Base-by-base conservation (phyloP, 1,140 invertebrate species). In the Diuraphis noxia region DNA sequence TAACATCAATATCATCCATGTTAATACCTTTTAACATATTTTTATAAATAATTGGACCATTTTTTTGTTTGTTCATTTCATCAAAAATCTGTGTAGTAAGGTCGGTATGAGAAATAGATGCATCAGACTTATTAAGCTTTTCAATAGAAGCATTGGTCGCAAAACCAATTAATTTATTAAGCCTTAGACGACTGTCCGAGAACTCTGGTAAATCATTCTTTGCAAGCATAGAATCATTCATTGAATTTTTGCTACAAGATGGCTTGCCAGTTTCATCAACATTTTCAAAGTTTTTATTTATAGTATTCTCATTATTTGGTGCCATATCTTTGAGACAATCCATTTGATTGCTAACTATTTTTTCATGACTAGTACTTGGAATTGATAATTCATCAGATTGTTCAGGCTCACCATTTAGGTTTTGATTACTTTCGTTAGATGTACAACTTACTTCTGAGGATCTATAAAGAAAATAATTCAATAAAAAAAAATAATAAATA, bases 111-210 rank as follows among this genome's bases (percentile, higher is more conserved):
- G 89, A 25, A 0, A 38, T 30, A 81, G 43, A 82, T 30, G 34
- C 52, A 52, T 91, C 77, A 81, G 77, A 81, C 23, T 49, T 40
- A 52, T 52, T 40, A 38, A 91, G 89, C 82, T 91, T 91, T 49
- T 82, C 89, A 21, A 49, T 49, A 52, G 77, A 38, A 21, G 43
- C 43, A 91, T 91, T 82, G 23, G 43, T 46, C 17, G 46, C 43
- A 52, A 91, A 46, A 46, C 89, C 77, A 91, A 91, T 81, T n/a
- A 91, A 7, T 25, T 91, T 91, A 91, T 82, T 82, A n/a, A 81
- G 43, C 81, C 43, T 34, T 81, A 82, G 8, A 49, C 77, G 41
- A 82, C 43, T 91, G 52, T 91, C 89, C 21, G 38, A 82, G n/a
- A 82, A 91, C 2, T 82, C 43, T 6, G 41, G 43, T 52, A 46